phyloP scores from a whole-genome alignment of 2,888 invertebrate genomes.

The Drepana falcataria region DNA sequence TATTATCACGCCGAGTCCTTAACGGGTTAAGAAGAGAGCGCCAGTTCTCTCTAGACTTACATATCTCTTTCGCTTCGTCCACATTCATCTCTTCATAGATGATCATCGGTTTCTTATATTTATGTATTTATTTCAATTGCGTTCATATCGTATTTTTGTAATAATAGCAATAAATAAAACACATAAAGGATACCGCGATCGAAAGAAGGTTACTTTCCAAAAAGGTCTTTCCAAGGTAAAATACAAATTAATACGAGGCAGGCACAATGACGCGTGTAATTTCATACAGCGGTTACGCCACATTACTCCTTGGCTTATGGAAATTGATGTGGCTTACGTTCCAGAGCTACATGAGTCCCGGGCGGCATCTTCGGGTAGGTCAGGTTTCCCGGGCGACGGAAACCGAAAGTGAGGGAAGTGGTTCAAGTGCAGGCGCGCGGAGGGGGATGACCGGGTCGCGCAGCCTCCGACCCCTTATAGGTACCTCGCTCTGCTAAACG shows the following conservation, averaged over 20 bases:
- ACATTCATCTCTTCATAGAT: too few species aligned
- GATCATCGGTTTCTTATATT: too few species aligned
- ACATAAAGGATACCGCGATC: background rate
- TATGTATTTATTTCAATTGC: too few species aligned
- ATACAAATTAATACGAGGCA: background rate
- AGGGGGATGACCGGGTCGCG: conserved; percentile 48
- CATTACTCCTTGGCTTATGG: background rate
- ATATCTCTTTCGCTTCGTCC: too few species aligned
- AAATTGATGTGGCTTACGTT: background rate
- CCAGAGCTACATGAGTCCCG: background rate
- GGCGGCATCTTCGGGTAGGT: conserved; percentile 52
- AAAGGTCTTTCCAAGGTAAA: too few species aligned
- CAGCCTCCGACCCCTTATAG: conserved; percentile 21
- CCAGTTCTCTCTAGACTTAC: too few species aligned
- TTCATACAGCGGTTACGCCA: background rate
- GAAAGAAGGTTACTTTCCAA: background rate
- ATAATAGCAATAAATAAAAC: background rate
- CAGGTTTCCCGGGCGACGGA: conserved; percentile 53
- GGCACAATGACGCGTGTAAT: background rate
- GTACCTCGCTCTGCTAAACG: too few species aligned
- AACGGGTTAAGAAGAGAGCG: too few species aligned
- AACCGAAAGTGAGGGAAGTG: conserved; percentile 61
- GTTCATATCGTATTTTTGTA: too few species aligned
- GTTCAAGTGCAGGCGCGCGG: conserved; percentile 55
- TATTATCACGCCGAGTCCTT: too few species aligned